Conservation (phyloP, 2,113 vertebrate species). For the Myotis brandtii region DNA sequence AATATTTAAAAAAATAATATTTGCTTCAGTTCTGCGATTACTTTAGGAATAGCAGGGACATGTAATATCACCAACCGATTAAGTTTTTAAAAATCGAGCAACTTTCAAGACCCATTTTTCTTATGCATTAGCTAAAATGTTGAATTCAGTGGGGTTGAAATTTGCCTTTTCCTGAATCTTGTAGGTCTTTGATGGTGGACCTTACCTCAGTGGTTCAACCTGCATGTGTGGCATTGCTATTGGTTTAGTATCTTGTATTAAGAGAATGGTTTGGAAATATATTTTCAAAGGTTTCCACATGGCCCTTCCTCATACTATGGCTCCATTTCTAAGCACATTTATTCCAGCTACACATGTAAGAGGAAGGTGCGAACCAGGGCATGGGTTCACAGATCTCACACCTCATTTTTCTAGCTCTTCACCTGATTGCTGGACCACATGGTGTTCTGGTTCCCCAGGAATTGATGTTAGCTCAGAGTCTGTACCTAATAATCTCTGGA, state of each 20-base stretch:
- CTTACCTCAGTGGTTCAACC: background rate
- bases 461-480: background rate
- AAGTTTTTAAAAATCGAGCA: conserved; percentile 13
- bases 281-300: background rate
- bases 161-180: background rate
- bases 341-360: background rate
- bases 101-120: conserved; percentile 13
- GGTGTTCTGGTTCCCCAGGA: background rate
- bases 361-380: background rate
- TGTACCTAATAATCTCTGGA: background rate
- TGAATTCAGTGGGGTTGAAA: background rate
- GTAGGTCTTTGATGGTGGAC: background rate
- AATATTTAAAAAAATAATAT: background rate
- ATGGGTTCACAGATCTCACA: background rate
- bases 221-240: background rate
- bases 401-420: background rate
- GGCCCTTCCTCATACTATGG: background rate
- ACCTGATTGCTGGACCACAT: background rate
- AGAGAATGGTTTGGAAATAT: background rate
- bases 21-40: background rate
- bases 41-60: background rate
- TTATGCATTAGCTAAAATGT: background rate
- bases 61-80: conserved; percentile 30
- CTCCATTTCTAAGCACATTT: background rate
- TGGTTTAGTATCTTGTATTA: background rate